These are phyloP conservation scores for Subacronicta megacephala DNA, from an alignment of 2,888 invertebrate genomes.

Conservation along the genomic window DNA sequence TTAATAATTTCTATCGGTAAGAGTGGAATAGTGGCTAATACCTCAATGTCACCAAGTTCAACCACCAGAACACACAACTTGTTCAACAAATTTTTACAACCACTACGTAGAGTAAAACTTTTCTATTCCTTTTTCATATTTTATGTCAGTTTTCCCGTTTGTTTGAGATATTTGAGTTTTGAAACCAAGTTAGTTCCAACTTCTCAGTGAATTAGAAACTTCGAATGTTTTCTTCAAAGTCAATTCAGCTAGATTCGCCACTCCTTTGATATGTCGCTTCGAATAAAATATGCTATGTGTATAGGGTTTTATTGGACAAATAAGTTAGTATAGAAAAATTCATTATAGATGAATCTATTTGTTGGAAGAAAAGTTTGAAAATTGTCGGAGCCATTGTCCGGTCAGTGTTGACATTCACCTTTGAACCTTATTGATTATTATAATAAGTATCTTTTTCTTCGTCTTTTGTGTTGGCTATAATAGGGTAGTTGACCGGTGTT, in stretches of 20 bases:
- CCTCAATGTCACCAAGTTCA: no score
- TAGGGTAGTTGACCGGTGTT: no score
- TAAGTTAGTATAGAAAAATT: conserved; percentile 28
- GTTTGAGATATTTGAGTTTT: conserved; percentile 36
- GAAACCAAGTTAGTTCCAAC: conserved; percentile 32
- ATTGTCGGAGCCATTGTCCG: conserved; percentile 5
- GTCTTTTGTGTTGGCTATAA: no score
- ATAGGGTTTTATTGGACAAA: conserved; percentile 17
- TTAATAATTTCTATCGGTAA: no score
- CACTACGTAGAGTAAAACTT: conserved; percentile 20
- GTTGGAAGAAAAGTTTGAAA: conserved; percentile 14
- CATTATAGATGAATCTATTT: conserved; percentile 14
- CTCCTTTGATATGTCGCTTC: conserved; percentile 9
- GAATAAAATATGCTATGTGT: conserved; percentile 17
- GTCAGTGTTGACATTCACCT: no score
- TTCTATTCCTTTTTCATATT: conserved; percentile 30
- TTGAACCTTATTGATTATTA: no score
- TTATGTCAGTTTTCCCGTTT: conserved; percentile 26
- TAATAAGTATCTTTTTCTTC: no score
- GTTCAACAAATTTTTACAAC: conserved; percentile 9
- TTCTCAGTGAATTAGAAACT: conserved; percentile 30
- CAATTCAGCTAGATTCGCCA: conserved; percentile 18
- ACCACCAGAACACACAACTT: conserved; percentile 10
- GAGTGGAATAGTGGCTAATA: no score
- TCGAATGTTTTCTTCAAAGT: conserved; percentile 34